phyloP scores from a whole-genome alignment of 2,797 vertebrate species.

The Telmatherina bonti region DNA sequence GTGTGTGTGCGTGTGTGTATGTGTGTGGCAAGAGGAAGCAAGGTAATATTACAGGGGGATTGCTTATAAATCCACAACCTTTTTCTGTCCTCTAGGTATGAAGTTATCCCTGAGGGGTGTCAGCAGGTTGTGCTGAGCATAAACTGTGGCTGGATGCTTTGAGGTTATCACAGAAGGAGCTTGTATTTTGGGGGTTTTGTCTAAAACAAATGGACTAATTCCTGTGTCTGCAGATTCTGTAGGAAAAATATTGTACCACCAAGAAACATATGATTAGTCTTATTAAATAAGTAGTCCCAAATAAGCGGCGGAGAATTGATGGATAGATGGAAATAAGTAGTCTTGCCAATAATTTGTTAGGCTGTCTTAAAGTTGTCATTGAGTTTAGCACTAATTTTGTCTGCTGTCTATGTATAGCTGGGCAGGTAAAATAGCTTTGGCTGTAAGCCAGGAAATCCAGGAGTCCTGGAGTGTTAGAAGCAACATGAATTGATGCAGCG shows the following conservation, averaged over 20 bases:
- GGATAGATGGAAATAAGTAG: too few species aligned
- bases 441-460: conserved; percentile 21
- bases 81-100: conserved; percentile 63
- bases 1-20: conserved; percentile 19
- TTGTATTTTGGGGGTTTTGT: neutral
- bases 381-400: conserved; percentile 1
- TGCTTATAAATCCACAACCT: conserved; percentile 70
- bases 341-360: neutral
- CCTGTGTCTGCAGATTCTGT: neutral
- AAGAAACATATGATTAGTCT: neutral
- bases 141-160: neutral
- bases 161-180: neutral
- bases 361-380: neutral
- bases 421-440: conserved; percentile 46
- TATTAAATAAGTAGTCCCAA: too few species aligned
- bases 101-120: conserved; percentile 43
- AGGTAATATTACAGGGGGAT: conserved; percentile 62
- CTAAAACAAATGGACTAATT: neutral
- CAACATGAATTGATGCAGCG: conserved; percentile 40
- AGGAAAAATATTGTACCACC: neutral
- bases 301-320: too few species aligned
- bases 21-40: conserved; percentile 30
- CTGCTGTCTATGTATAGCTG: conserved; percentile 50
- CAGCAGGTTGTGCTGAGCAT: conserved; percentile 21
- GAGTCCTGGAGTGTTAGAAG: conserved; percentile 1